Evolutionary conservation across 2,797 vertebrate genomes (phyloP).

Genomic region (Brachymystax lenok): DNA sequence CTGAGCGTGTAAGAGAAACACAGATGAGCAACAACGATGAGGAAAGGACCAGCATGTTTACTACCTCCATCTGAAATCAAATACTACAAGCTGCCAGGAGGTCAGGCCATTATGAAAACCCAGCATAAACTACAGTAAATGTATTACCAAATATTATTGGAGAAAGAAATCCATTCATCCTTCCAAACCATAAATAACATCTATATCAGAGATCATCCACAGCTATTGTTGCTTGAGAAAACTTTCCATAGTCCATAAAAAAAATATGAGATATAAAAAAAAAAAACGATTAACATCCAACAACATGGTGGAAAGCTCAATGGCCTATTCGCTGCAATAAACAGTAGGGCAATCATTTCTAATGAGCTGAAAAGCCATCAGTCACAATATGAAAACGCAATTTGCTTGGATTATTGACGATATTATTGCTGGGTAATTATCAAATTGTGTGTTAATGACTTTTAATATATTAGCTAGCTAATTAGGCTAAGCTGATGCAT

Average conservation of each 20-base stretch:
- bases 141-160: not conserved
- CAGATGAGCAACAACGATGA: slow-evolving; percentile 44
- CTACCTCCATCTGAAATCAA: slow-evolving; percentile 71
- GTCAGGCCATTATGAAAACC: not conserved
- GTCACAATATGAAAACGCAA: slow-evolving; percentile 10
- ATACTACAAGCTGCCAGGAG: slow-evolving; percentile 58
- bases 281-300: not conserved
- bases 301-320: not conserved
- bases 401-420: slow-evolving; percentile 18
- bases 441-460: slow-evolving; percentile 31
- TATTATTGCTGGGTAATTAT: slow-evolving; percentile 28
- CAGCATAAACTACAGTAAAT: not conserved
- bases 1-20: slow-evolving; percentile 71
- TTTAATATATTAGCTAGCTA: slow-evolving; percentile 36
- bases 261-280: too few species aligned
- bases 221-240: too few species aligned
- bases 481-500: slow-evolving; percentile 22
- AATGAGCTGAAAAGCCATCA: slow-evolving; percentile 13
- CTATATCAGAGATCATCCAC: too few species aligned
- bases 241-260: too few species aligned
- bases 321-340: not conserved
- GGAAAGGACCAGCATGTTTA: slow-evolving; percentile 77
- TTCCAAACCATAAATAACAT: not conserved
- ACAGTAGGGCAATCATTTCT: not conserved
- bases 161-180: not conserved